Evolutionary conservation across 1,140 invertebrate genomes (phyloP), one percentile per base, ranked within the genome.

Genomic region (Lysiphlebus fabarum): DNA sequence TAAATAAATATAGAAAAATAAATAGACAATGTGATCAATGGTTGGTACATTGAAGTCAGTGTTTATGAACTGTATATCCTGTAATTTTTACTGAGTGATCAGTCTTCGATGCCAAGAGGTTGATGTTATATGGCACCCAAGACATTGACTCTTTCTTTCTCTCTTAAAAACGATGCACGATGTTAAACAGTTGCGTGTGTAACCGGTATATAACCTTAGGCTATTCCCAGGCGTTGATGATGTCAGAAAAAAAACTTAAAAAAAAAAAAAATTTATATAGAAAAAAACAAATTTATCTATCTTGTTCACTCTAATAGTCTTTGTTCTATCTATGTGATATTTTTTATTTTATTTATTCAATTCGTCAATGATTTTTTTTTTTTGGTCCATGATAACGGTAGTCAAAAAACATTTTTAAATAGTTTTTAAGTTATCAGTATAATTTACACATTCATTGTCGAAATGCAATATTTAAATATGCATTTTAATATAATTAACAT

Each of bases 181-280:
- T 44, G 51, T 58, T 36, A 64, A 63, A 62, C 61, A 63, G 64
- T 66, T 68, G 67, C 62, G 64, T 64, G 17, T 26, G 64, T 66
- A 68, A 66, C 62, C 63, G 67, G 67, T 66, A 68, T 68, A 61
- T 62, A 59, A 60, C 64, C 62, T 62, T 51, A 26, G 55, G 59
- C 65, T 43, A 61, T 65, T 69, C 65, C 65, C 65, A 67, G 59
- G 55, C 64, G 62, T 51, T 57, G 62, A 66, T 26, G 17, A 62
- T 62, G 57, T 62, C 57, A 62, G 63, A 26, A 26, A 26, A 17
- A 26, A 26, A 26, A 26, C n/a, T 26, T 26, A 26, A 26, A 26
- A 26, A 26, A 26, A 26, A 26, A 26, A 26, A 26, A 1, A 26
- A 4, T 26, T n/a, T n/a, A n/a, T n/a, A n/a, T n/a, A n/a, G n/a